These are phyloP conservation scores for Conops quadrifasciatus DNA, from an alignment of 2,888 invertebrate genomes.

Conservation along the genomic window DNA sequence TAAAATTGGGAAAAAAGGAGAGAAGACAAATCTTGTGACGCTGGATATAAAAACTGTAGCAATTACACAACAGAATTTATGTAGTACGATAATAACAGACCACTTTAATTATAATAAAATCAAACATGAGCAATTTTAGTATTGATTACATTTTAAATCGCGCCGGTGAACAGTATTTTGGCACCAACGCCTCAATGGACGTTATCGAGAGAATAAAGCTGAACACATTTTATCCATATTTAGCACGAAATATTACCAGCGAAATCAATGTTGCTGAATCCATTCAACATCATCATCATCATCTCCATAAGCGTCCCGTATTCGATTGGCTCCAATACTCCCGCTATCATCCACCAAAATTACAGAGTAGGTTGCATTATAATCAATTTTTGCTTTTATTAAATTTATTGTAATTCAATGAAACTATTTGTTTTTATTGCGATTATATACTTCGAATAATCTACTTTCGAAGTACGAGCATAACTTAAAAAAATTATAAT, in stretches of 20 bases:
- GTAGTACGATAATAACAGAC: no score
- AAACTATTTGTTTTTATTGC: no score
- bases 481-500: no score
- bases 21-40: no score
- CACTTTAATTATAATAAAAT: neutral
- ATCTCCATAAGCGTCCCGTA: conserved; percentile 50
- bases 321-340: conserved; percentile 75
- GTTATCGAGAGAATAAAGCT: conserved; percentile 48
- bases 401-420: neutral
- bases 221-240: conserved; percentile 42
- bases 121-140: conserved; percentile 67
- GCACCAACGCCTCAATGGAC: conserved; percentile 58
- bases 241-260: conserved; percentile 33
- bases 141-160: conserved; percentile 71
- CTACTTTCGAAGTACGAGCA: no score
- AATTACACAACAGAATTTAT: no score
- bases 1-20: neutral
- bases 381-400: neutral
- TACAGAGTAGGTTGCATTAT: conserved; percentile 69
- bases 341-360: conserved; percentile 75
- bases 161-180: conserved; percentile 65
- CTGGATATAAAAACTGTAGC: no score
- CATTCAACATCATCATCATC: conserved; percentile 35
- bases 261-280: conserved; percentile 32
- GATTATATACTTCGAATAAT: no score